These are phyloP conservation scores for Ophion costatus DNA, from an alignment of 2,888 invertebrate genomes.

Conservation along the genomic window DNA sequence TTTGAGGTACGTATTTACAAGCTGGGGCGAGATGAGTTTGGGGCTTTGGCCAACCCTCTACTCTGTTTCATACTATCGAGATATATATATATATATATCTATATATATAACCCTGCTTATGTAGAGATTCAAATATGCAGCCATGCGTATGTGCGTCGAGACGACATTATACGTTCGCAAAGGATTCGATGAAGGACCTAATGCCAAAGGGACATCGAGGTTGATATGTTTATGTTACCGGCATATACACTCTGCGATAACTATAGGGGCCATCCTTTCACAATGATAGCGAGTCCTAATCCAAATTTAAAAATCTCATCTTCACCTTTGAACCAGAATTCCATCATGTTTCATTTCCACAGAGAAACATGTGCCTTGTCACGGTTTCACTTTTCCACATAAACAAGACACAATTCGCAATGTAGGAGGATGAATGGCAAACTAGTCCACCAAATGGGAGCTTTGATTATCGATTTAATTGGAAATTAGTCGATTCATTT, in stretches of 20 bases:
- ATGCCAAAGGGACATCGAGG: constrained; percentile 29
- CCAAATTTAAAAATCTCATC: constrained; percentile 77
- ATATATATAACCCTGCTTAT: not conserved
- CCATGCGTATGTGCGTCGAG: not conserved
- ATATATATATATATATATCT: not conserved
- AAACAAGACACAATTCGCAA: not conserved
- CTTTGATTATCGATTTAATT: not conserved
- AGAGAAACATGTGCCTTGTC: not conserved
- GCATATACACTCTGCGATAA: constrained; percentile 20
- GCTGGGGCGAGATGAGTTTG: not conserved
- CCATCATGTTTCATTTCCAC: constrained; percentile 4
- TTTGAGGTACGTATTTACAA: not conserved
- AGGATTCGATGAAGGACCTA: constrained; percentile 46
- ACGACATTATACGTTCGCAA: constrained; percentile 10
- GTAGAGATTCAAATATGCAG: constrained; percentile 1
- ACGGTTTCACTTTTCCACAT: constrained; percentile 31
- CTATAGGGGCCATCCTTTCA: constrained; percentile 43
- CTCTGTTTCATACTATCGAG: not conserved
- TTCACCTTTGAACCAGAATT: constrained; percentile 73
- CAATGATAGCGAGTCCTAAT: constrained; percentile 70
- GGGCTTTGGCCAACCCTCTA: not conserved
- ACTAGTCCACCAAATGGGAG: not conserved
- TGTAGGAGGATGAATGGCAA: not conserved
- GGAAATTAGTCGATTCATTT: not conserved
- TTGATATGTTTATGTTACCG: constrained; percentile 21